A percentile compares a stretch with the other conserved stretches of the same genome.
Conservation (phyloP, 1,140 invertebrate species). For the Myzus persicae region DNA sequence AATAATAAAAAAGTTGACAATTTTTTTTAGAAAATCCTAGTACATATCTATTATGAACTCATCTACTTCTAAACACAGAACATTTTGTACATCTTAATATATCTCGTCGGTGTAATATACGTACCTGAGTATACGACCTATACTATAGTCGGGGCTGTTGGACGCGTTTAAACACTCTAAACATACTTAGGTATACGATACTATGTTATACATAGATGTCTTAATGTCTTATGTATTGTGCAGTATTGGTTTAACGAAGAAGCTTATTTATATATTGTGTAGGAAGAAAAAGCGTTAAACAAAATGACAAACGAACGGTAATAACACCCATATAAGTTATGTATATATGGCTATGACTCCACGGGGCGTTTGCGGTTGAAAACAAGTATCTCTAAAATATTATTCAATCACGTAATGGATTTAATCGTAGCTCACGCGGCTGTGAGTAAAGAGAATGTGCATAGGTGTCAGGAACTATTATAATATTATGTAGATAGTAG, state of each 20-base stretch:
- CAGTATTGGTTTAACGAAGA: background rate
- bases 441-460: background rate
- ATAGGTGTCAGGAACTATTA: background rate
- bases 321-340: background rate
- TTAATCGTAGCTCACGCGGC: background rate
- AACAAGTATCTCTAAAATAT: background rate
- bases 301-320: background rate
- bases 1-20: background rate
- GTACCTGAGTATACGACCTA: background rate
- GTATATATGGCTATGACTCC: background rate
- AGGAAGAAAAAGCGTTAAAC: background rate
- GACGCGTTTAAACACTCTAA: background rate
- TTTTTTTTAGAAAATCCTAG: background rate
- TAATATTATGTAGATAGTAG: too few species aligned
- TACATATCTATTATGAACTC: too few species aligned
- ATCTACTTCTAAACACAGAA: background rate
- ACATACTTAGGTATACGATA: background rate
- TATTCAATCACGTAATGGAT: conserved; percentile 11
- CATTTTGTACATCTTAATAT: background rate
- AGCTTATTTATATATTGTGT: background rate
- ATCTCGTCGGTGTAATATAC: background rate
- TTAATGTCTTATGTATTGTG: background rate
- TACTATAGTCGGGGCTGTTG: background rate
- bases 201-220: background rate
- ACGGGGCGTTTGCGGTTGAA: background rate